Evolutionary conservation across 2,888 invertebrate species (phyloP), one percentile per base, ranked within the genome.

Genomic region (Temnothorax ravouxi): DNA sequence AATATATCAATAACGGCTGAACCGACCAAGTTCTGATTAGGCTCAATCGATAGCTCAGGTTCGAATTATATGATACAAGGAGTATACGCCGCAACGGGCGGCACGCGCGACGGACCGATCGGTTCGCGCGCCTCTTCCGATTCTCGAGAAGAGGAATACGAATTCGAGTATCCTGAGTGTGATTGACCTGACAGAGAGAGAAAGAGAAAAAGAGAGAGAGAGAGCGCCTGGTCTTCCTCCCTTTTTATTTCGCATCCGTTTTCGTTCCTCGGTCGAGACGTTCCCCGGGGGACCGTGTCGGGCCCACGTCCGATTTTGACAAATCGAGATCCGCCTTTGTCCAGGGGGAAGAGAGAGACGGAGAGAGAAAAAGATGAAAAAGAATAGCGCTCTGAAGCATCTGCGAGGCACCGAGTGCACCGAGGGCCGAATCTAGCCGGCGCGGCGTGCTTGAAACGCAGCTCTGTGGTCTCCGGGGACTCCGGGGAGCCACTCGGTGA

Each of bases 291-390:
- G 25, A 21, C 5, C 41, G 56, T 41, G 41, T 25, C 18, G 18
- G 41, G 9, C 4, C 34, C 41, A 59, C 44, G 29, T 61, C 25
- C 29, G 44, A 76, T 41, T 76, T 76, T 66, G 52, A 66, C 25
- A 76, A 38, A 41, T 66, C 66, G 38, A 76, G 38, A 29, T 56
- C 15, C 47, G 44, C 50, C 18, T 25, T 38, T 18, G 5, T 76
- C 25, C 18, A 3, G 18, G 6, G 18, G 4, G 13, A 38, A 21
- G n/a, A n/a, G 25, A 1, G 18, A n/a, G 29, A 47, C 3, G 6
- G 38, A 13, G 38, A 38, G 8, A 21, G 47, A 13, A 15, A 2
- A 34, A 25, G 15, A 0, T 0, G 1, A 5, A 15, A 5, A 52
- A 21, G 15, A 50, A 50, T 47, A 47, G 47, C 5, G 2, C 0